These are phyloP conservation scores for Caenorhabditis imperialis DNA, from an alignment of 2,888 invertebrate species.

Conservation along the genomic window DNA sequence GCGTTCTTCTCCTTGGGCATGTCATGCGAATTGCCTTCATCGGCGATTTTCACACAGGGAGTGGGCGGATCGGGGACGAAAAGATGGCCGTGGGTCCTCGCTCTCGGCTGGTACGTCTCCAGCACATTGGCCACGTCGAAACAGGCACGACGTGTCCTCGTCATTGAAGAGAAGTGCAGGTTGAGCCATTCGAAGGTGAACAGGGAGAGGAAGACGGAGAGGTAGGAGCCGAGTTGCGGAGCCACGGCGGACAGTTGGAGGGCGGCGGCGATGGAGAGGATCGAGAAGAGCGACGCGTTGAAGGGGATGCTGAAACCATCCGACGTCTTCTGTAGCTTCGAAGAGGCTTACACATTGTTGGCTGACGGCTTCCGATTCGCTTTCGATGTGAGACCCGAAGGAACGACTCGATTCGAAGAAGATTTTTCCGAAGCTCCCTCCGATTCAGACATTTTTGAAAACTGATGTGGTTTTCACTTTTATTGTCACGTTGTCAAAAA, in stretches of 20 bases:
- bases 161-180: conserved; percentile 63
- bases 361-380: background rate
- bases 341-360: conserved; percentile 22
- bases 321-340: background rate
- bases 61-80: conserved; percentile 62
- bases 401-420: conserved; percentile 16
- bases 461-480: no score
- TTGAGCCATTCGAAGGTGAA: conserved; percentile 63
- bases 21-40: conserved; percentile 40
- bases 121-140: conserved; percentile 74
- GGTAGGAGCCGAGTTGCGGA: conserved; percentile 13
- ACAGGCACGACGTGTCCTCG: conserved; percentile 63
- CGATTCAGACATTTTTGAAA: conserved; percentile 17
- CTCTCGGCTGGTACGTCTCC: conserved; percentile 73
- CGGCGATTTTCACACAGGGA: conserved; percentile 57
- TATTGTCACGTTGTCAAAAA: no score
- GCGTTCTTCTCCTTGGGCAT: conserved; percentile 58
- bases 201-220: conserved; percentile 36
- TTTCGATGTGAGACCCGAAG: conserved; percentile 10
- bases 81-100: conserved; percentile 71
- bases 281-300: conserved; percentile 40
- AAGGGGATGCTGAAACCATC: conserved; percentile 36
- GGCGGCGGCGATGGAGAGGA: conserved; percentile 21
- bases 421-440: conserved; percentile 2
- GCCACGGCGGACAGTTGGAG: conserved; percentile 17